These are phyloP conservation scores for Ammodytes marinus DNA, from an alignment of 2,113 vertebrate genomes.

Conservation along the genomic window DNA sequence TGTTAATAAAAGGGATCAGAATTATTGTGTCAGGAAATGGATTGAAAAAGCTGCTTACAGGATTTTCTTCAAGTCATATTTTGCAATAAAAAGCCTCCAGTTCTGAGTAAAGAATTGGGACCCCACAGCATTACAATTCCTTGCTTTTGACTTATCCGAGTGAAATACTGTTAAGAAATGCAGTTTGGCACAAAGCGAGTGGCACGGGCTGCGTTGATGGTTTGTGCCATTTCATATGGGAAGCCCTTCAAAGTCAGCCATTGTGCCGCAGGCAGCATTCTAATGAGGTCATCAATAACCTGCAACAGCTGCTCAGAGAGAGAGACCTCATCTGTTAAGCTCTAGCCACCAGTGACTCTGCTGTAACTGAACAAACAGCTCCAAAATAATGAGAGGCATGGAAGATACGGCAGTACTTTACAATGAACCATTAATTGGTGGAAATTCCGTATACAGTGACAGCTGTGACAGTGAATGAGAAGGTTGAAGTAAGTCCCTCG, in stretches of 20 bases:
- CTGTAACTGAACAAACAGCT: slow-evolving; percentile 73
- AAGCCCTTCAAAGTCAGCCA: slow-evolving; percentile 83
- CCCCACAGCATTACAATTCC: slow-evolving; percentile 12
- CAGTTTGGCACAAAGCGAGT: slow-evolving; percentile 60
- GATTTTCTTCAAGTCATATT: slow-evolving; percentile 25
- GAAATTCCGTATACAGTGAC: slow-evolving; percentile 31
- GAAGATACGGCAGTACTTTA: slow-evolving; percentile 46
- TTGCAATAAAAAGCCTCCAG: slow-evolving; percentile 31
- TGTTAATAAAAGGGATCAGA: slow-evolving; percentile 19
- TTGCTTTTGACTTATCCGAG: slow-evolving; percentile 49
- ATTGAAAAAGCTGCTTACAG: slow-evolving; percentile 32
- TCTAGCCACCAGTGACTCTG: slow-evolving; percentile 67
- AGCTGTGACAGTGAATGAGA: slow-evolving; percentile 49
- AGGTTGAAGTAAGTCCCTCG: slow-evolving; percentile 41
- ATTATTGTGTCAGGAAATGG: slow-evolving; percentile 12
- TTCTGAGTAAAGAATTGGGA: slow-evolving; percentile 16
- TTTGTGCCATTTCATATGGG: slow-evolving; percentile 75
- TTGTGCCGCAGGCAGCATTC: slow-evolving; percentile 87
- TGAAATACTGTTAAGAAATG: slow-evolving; percentile 72
- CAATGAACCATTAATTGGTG: slow-evolving; percentile 65
- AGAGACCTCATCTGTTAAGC: slow-evolving; percentile 88
- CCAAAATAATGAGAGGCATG: slow-evolving; percentile 71
- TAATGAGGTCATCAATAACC: slow-evolving; percentile 96
- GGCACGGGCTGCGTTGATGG: slow-evolving; percentile 63
- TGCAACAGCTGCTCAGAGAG: slow-evolving; percentile 92